These are phyloP conservation scores for western clawed frog (Xenopus tropicalis) DNA, from an alignment of 2,113 vertebrate species.

Conservation along the genomic window UCB_Xtro_10.0 CM004452.2:14947501-14948000, in stretches of 20 bases:
- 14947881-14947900: constrained; percentile 97
- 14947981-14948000: too few relatives aligned
- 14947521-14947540: too few relatives aligned
- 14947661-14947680: too few relatives aligned
- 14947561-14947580: too few relatives aligned
- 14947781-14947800: constrained; percentile 95
- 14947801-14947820: constrained; percentile 65
- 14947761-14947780: constrained; percentile 99
- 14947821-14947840: constrained; percentile 41
- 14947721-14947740: constrained; percentile 98
- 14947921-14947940: constrained; percentile 91
- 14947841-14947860: constrained; percentile 68
- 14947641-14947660: too few relatives aligned
- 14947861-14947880: constrained; percentile 98
- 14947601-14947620: too few relatives aligned
- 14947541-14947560: too few relatives aligned
- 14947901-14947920: constrained; percentile 99
- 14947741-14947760: constrained; percentile 99
- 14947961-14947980: too few relatives aligned
- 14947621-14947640: too few relatives aligned
- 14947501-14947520: too few relatives aligned
- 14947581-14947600: too few relatives aligned
- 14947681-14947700: not conserved
- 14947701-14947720: constrained; percentile 80
- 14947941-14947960: too few relatives aligned